phyloP scores from a whole-genome alignment of 2,888 invertebrate genomes.

The Eudasyphora cyanicolor region DNA sequence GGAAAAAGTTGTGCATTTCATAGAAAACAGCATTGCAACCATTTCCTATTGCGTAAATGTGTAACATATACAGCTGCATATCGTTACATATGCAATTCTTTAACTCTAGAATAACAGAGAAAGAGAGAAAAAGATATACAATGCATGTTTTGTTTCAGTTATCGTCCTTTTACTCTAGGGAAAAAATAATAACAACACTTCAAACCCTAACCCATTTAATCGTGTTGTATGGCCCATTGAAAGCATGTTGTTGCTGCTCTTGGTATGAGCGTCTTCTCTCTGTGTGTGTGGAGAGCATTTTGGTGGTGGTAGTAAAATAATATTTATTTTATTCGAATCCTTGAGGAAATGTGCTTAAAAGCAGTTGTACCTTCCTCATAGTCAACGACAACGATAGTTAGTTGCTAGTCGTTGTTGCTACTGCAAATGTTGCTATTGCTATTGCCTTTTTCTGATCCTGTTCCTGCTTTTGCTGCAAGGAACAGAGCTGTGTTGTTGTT shows the following conservation, averaged over 20 bases:
- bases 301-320: constrained; percentile 58
- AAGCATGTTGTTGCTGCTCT: constrained; percentile 45
- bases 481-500: background rate
- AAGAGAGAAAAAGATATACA: too few species aligned
- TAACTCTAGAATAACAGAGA: too few species aligned
- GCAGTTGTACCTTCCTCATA: constrained; percentile 54
- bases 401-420: constrained; percentile 13
- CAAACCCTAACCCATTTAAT: background rate
- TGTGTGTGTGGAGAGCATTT: constrained; percentile 37
- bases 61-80: too few species aligned
- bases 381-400: constrained; percentile 15
- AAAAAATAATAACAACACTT: too few species aligned
- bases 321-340: constrained; percentile 65
- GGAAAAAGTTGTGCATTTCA: too few species aligned
- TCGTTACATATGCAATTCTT: too few species aligned
- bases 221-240: constrained; percentile 7
- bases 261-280: background rate
- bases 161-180: background rate
- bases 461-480: too few species aligned
- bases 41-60: background rate
- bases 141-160: background rate
- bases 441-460: background rate
- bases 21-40: background rate
- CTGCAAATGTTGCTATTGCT: background rate
- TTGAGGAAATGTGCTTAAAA: constrained; percentile 65